phyloP scores from a whole-genome alignment of 2,113 vertebrate genomes.

The Reinhardtius hippoglossoides region DNA sequence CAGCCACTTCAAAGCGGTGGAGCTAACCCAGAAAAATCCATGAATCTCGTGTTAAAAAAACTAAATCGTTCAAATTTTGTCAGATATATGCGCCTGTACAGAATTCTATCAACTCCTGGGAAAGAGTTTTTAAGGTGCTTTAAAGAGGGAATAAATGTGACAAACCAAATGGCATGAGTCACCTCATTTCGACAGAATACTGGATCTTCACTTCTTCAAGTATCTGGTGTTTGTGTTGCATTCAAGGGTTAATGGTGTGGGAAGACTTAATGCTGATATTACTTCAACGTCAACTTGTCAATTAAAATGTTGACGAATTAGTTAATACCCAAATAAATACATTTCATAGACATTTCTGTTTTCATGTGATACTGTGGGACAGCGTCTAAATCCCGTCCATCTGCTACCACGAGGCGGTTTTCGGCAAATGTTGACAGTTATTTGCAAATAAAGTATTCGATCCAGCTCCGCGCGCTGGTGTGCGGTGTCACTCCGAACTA shows the following conservation, averaged over 20 bases:
- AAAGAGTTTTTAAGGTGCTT: background rate
- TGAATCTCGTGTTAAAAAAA: background rate
- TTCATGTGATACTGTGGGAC: slow-evolving; percentile 33
- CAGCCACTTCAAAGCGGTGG: background rate
- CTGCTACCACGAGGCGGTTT: slow-evolving; percentile 37
- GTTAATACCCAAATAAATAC: slow-evolving; percentile 4
- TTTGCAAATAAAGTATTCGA: slow-evolving; percentile 62
- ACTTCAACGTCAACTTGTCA: slow-evolving; percentile 33
- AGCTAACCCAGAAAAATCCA: background rate
- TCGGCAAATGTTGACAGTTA: slow-evolving; percentile 63
- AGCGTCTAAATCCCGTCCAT: slow-evolving; percentile 45
- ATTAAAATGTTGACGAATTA: slow-evolving; percentile 39
- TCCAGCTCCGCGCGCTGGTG: slow-evolving; percentile 36
- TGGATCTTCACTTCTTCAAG: background rate
- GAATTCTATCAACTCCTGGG: background rate
- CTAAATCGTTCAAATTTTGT: background rate
- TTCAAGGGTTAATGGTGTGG: background rate
- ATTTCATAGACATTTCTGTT: slow-evolving; percentile 30
- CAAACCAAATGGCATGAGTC: background rate
- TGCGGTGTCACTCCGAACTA: slow-evolving; percentile 53
- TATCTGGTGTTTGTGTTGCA: background rate
- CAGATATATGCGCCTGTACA: background rate
- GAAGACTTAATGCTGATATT: background rate
- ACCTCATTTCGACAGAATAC: background rate
- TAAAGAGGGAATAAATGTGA: background rate